Evolutionary conservation across 2,797 vertebrate genomes (phyloP), one percentile per base, ranked within the genome.

Genomic region (Chaunax sp.): DNA sequence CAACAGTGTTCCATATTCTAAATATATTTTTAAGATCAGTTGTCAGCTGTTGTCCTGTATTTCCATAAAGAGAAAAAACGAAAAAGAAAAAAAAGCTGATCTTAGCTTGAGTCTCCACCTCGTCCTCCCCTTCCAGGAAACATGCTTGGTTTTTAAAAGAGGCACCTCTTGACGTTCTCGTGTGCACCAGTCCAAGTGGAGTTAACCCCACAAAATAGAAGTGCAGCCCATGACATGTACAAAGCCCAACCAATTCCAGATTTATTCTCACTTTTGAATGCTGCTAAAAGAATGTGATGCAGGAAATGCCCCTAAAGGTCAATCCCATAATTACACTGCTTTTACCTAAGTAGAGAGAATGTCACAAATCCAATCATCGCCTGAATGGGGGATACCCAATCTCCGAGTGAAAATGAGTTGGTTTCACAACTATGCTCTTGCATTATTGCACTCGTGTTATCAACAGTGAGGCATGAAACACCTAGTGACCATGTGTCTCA

Each of bases 311-410:
- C 75, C 25, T 22, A 69, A 89, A 87, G 86, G 86, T 85, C 80
- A 86, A 80, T 46, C 26, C 68, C 64, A 72, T 88, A 85, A 89
- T 90, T 87, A 79, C 75, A 71, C 54, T 72, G 30, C 44, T 87
- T 86, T 80, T 87, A 83, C 76, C 59, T 77, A 78, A 82, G 81
- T 81, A 69, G 54, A 79, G 68, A 80, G 69, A 55, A 30, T 76
- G 78, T 75, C 77, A 73, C 71, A 74, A 85, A 86, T 84, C 77
- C 67, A 86, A 86, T 88, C 80, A 85, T 65, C 9, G 20, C 30
- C 60, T 71, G 69, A 75, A 77, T 73, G 72, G 69, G 53, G 56
- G 58, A 65, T 77, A 77, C 70, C 78, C 68, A 73, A 81, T 72
- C 77, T 75, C 49, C 2, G 6, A 62, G 44, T 69, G 71, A 77